Conservation (phyloP, 2,888 invertebrate species). For the Cancer borealis region DNA sequence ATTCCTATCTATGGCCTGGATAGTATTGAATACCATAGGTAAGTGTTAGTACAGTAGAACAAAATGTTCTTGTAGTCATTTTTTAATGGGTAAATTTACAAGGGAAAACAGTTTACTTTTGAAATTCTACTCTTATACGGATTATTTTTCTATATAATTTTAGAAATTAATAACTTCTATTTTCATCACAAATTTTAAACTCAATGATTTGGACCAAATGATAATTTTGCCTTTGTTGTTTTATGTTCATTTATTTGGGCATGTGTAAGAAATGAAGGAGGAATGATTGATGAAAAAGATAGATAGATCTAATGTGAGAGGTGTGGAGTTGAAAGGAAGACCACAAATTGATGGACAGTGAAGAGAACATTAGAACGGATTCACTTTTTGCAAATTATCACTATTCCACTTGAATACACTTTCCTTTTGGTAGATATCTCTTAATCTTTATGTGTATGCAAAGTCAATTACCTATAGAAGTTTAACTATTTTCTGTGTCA, state of each 20-base stretch:
- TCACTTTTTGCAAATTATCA: too few relatives aligned
- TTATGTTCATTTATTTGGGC: not conserved
- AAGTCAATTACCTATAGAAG: not conserved
- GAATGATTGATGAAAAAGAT: too few relatives aligned
- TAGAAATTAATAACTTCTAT: not conserved
- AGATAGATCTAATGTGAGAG: too few relatives aligned
- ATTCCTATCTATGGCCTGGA: conserved; percentile 76
- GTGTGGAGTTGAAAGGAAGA: too few relatives aligned
- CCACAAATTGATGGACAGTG: too few relatives aligned
- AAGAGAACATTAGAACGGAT: too few relatives aligned
- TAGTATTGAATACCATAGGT: conserved; percentile 76
- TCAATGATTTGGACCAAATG: not conserved
- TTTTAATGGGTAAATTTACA: not conserved
- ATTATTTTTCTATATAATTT: not conserved
- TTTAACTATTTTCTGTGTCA: not conserved
- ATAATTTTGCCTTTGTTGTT: not conserved
- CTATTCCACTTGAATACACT: too few relatives aligned
- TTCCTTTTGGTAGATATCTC: too few relatives aligned
- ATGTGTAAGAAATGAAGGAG: not conserved
- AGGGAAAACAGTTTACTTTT: not conserved
- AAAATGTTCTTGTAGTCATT: not conserved
- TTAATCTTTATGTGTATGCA: not conserved
- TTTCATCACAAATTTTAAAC: not conserved
- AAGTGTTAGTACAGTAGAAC: not conserved
- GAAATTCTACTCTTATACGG: not conserved